Conservation (phyloP, 2,888 invertebrate genomes). For the Lottia scabra region DNA sequence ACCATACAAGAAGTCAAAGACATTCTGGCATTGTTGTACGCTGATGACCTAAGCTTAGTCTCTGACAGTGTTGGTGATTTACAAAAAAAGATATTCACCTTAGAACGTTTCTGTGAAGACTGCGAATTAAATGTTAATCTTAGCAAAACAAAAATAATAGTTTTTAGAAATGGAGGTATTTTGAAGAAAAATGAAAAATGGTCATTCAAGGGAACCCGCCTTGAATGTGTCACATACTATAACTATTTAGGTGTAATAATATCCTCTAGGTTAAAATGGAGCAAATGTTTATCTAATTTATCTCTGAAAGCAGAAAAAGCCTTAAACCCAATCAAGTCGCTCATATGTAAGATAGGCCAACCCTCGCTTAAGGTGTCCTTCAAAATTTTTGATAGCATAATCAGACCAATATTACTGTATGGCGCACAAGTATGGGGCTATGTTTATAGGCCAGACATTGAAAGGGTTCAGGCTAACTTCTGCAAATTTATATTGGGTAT, state of each 20-base stretch:
- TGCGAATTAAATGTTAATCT: conserved; percentile 6
- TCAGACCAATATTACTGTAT: too few species aligned
- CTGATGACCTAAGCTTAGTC: conserved; percentile 10
- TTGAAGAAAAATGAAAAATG: neutral
- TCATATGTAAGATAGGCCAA: neutral
- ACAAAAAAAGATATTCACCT: conserved; percentile 7
- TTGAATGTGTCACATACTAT: neutral
- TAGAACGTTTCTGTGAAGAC: conserved; percentile 6
- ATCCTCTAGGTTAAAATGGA: conserved; percentile 7
- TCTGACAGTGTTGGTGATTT: conserved; percentile 4
- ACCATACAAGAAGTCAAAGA: neutral
- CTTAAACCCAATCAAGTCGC: neutral
- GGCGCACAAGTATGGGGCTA: too few species aligned
- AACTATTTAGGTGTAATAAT: conserved; percentile 6
- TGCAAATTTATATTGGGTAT: too few species aligned
- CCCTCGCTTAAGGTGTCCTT: neutral
- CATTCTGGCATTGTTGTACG: conserved; percentile 10
- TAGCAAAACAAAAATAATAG: neutral
- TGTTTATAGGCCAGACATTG: too few species aligned
- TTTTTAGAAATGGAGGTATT: neutral
- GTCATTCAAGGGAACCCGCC: neutral
- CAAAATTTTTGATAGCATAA: too few species aligned
- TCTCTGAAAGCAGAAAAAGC: conserved; percentile 17
- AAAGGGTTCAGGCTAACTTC: too few species aligned
- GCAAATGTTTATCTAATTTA: neutral